Evolutionary conservation across 2,888 invertebrate species (phyloP), one percentile per base, ranked within the genome.

Genomic region (Ophion obscuratus): DNA sequence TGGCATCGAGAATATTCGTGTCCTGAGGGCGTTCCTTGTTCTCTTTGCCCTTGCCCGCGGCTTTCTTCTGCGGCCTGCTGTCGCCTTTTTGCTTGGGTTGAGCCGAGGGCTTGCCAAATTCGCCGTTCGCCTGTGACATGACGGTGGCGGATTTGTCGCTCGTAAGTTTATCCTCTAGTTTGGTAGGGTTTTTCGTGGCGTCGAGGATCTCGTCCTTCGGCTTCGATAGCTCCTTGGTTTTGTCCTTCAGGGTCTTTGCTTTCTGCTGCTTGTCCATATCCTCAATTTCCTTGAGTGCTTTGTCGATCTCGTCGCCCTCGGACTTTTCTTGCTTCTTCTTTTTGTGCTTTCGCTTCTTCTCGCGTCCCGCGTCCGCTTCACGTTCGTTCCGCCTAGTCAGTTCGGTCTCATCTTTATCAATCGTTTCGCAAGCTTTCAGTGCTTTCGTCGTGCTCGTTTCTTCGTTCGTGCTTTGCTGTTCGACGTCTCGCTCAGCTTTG

Each of bases 231-330:
- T 91, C 91, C 64, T 89, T 91, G 47, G 84, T 71, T 40, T 92
- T 93, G 11, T 91, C 93, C 76, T 91, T 92, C 27, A 81, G 83
- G n/a, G 73, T 84, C 77, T 91, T 93, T 7, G 85, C 74, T 82
- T 91, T 93, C 73, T 92, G 91, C 53, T 88, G 87, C 64, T 92
- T 93, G 76, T 93, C 92, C 92, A 94, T 92, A 62, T 91, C 91
- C 59, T 93, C 93, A 64, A 95, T 95, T 90, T 95, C 95, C 89
- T 93, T 94, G 57, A 95, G 89, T 74, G 95, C 95, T 87, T 94
- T 94, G 82, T 95, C 95, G 74, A 95, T 94, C 88, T 95, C 95
- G 86, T 95, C 95, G 68, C 93, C 94, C 20, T 90, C 85, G 3
- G 89, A 87, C 81, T 91, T 92, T 31, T 92, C 92, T 27, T 81